Base-by-base conservation (phyloP, 2,113 vertebrate genomes). In the Pampusana beccarii region DNA sequence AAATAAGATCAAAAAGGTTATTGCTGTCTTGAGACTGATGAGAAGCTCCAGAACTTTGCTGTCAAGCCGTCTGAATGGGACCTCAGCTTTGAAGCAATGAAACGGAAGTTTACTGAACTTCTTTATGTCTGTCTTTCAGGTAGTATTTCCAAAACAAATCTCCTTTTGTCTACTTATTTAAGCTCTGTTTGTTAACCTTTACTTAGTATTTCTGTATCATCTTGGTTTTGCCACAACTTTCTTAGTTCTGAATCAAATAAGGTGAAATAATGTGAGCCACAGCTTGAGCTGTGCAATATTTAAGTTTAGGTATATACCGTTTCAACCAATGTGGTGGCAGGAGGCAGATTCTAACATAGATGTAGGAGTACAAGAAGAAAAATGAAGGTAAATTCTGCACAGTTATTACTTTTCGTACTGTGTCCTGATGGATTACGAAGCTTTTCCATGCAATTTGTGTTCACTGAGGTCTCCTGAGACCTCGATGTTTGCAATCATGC, bases 241-340 rank as follows among this genome's bases (percentile, higher is more conserved):
- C 4, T 0, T 69, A 42, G 9, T 67, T 56, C n/a, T 66, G 28
- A 44, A 11, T 24, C 40, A 24, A 18, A 36, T 16, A 16, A n/a
- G 31, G 48, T 86, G 54, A 9, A 16, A 62, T 51, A 9, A 4
- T 13, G 5, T 25, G 58, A 77, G n/a, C 36, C 25, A 5, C 7
- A 1, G 10, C 26, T 14, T 8, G 50, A 73, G 31, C 69, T 42
- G 28, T 34, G 6, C 10, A 5, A 3, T 36, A 20, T 16, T 80
- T 65, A 16, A 60, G 60, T 80, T 74, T 9, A 26, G 46, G 10
- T 31, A 10, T 9, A 0, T 4, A 1, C 14, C 1, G 3, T 26
- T 61, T 28, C 33, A 60, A 12, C 12, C 61, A 13, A 0, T 0
- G 16, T 38, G 13, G 9, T 58, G 61, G 19, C n/a, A 67, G 25